Percentiles rank a stretch among this genome's conserved stretches.
Evolutionary conservation across 2,113 vertebrate species (phyloP).

Genomic region (Atlantisia rogersi): DNA sequence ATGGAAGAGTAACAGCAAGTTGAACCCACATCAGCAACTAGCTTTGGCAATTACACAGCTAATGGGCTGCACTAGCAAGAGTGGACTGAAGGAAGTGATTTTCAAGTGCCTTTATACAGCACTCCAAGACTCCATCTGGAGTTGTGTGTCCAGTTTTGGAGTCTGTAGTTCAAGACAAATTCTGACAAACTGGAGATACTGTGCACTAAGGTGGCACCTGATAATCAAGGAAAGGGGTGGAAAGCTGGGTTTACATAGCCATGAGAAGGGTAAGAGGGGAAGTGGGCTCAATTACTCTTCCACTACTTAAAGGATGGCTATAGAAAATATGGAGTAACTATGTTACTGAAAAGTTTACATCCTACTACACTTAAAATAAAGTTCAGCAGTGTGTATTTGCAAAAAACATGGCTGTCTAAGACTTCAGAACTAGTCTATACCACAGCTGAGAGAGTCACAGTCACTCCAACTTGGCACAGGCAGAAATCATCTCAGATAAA

Average conservation of each 20-base stretch:
- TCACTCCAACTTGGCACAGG: not conserved
- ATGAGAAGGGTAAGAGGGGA: not conserved
- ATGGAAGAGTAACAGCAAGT: not conserved
- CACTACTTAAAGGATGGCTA: not conserved
- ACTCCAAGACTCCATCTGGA: not conserved
- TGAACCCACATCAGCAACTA: not conserved
- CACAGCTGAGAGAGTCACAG: not conserved
- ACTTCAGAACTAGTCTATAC: not conserved
- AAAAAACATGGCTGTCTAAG: not conserved
- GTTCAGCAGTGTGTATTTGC: not conserved
- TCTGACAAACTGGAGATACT: not conserved
- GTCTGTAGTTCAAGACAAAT: not conserved
- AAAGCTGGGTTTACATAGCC: not conserved
- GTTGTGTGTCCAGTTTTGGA: not conserved
- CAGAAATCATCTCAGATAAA: not conserved
- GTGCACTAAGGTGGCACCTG: rapidly evolving
- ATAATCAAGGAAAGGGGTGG: not conserved
- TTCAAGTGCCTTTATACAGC: not conserved
- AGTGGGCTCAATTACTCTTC: not conserved
- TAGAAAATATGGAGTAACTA: not conserved
- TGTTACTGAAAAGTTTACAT: not conserved
- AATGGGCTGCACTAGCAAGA: not conserved
- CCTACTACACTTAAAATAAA: not conserved
- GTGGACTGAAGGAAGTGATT: not conserved
- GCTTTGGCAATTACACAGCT: not conserved